A percentile compares a stretch with the other conserved stretches of the same genome.
Conservation (phyloP, 1,140 invertebrate species). For the Habropoda laboriosa region DNA sequence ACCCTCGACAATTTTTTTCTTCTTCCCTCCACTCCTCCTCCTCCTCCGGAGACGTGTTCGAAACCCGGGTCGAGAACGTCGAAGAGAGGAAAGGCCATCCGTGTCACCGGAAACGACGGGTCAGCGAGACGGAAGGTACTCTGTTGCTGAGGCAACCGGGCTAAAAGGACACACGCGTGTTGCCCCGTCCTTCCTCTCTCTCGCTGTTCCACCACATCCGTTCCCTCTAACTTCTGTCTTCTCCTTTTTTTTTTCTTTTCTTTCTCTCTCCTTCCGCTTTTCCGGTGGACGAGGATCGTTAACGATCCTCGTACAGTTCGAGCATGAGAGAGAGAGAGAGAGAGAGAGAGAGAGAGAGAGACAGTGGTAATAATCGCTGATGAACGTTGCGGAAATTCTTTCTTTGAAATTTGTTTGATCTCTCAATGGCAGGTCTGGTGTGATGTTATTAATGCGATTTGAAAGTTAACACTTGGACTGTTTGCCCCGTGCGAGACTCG, state of each 20-base stretch:
- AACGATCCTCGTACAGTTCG: constrained; percentile 51
- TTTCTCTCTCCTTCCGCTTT: not conserved
- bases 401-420: not conserved
- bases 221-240: constrained; percentile 20
- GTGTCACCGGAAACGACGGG: constrained; percentile 73
- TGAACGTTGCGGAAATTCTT: not conserved
- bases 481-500: no score
- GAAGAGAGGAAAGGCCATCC: constrained; percentile 66
- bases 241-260: not conserved
- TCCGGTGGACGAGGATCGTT: constrained; percentile 28
- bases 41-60: constrained; percentile 33
- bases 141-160: constrained; percentile 75
- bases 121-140: constrained; percentile 74
- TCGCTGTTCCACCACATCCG: constrained; percentile 21
- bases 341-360: no score
- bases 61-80: constrained; percentile 42
- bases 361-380: constrained; percentile 43
- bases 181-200: constrained; percentile 51
- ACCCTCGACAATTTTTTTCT: not conserved
- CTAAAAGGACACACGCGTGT: constrained; percentile 69
- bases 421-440: no score
- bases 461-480: no score
- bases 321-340: not conserved
- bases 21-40: not conserved
- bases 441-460: constrained; percentile 4